Evolutionary conservation across 2,888 invertebrate genomes (phyloP).

Genomic region (Pollenia angustigena): DNA sequence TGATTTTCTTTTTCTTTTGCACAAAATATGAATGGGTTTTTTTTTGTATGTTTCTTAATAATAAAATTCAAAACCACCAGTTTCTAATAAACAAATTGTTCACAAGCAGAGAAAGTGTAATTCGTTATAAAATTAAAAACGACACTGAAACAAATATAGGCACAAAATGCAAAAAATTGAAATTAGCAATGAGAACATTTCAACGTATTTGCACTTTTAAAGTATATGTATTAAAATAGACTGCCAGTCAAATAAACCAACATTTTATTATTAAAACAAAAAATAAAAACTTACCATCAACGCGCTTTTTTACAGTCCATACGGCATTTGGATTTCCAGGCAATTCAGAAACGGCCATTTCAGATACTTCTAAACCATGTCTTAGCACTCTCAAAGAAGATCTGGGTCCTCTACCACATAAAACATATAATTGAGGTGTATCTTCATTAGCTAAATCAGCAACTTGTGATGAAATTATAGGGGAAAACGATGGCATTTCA

Average conservation of each 20-base stretch:
- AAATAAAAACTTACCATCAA: constrained; percentile 92
- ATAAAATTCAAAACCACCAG: constrained; percentile 78
- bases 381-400: constrained; percentile 96
- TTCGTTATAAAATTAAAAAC: constrained; percentile 26
- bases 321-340: constrained; percentile 99
- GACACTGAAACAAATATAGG: constrained; percentile 74
- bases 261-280: neutral
- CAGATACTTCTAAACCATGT: constrained; percentile 99
- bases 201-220: constrained; percentile 70
- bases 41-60: constrained; percentile 14
- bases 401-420: constrained; percentile 97
- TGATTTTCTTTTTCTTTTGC: constrained; percentile 86
- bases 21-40: constrained; percentile 78
- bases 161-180: constrained; percentile 70
- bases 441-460: constrained; percentile 99
- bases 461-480: constrained; percentile 93
- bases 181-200: constrained; percentile 64
- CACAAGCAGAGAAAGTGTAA: constrained; percentile 11
- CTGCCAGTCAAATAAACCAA: constrained; percentile 17
- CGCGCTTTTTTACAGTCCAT: constrained; percentile 98
- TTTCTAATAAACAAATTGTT: constrained; percentile 75
- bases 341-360: constrained; percentile 99
- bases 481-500: constrained; percentile 97
- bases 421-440: constrained; percentile 98
- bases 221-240: constrained; percentile 45